phyloP scores from a whole-genome alignment of 2,113 vertebrate genomes.

The Probosciger aterrimus region DNA sequence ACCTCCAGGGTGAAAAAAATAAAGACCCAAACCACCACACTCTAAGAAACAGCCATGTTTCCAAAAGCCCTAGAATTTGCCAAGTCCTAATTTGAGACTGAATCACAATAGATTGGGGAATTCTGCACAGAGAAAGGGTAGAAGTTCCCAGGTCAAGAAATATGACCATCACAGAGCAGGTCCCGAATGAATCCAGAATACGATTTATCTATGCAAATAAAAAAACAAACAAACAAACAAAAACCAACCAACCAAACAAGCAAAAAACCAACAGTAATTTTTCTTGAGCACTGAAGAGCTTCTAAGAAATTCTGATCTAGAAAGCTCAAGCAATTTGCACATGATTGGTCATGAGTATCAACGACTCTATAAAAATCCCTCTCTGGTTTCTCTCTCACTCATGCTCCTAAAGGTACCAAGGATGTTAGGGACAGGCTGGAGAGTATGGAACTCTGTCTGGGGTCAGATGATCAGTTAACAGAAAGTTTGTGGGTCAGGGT shows the following conservation, averaged over 20 bases:
- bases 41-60: background rate
- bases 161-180: background rate
- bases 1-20: background rate
- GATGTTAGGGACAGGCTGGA: too few species aligned
- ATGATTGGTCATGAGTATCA: background rate
- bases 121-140: background rate
- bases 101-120: background rate
- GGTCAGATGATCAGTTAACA: too few species aligned
- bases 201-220: background rate
- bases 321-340: background rate
- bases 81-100: background rate
- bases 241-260: background rate
- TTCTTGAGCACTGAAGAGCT: background rate
- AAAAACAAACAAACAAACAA: background rate
- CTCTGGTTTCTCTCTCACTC: background rate
- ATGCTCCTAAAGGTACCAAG: background rate
- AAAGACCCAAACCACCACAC: background rate
- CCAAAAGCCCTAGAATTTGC: background rate
- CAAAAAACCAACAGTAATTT: background rate
- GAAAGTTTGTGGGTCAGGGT: too few species aligned
- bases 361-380: background rate
- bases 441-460: too few species aligned
- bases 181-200: background rate
- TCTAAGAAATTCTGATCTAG: background rate
- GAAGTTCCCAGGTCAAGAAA: background rate